A percentile compares a stretch with the other conserved stretches of the same genome.
Conservation (phyloP, 2,113 vertebrate species). For the Sporophila hypoxantha region DNA sequence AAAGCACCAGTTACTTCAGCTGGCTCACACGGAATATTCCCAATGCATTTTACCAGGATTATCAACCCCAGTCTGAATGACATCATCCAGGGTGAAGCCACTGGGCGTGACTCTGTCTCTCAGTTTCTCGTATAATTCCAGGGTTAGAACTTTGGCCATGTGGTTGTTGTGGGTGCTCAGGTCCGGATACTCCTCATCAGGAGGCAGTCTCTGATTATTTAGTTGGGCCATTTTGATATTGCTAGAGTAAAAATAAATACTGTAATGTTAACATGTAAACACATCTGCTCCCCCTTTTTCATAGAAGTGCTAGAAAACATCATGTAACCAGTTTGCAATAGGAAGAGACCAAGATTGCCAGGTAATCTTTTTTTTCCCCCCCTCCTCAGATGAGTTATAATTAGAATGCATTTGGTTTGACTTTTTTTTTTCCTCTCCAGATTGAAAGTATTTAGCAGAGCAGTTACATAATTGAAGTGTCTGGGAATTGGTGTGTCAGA, state of each 20-base stretch:
- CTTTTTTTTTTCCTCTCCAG: neutral
- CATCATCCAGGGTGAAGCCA: conserved; percentile 75
- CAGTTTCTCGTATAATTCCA: conserved; percentile 70
- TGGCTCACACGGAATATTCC: conserved; percentile 31
- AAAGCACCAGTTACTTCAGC: conserved; percentile 47
- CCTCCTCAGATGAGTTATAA: neutral
- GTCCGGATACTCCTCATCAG: conserved; percentile 73
- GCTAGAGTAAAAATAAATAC: conserved; percentile 70
- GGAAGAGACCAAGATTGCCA: neutral
- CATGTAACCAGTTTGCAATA: neutral
- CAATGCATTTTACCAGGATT: conserved; percentile 77
- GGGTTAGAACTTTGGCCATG: conserved; percentile 75
- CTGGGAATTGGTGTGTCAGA: neutral
- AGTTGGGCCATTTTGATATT: conserved; percentile 64
- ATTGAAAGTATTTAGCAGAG: conserved; percentile 59
- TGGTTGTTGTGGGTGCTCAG: conserved; percentile 74
- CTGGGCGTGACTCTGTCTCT: conserved; percentile 64
- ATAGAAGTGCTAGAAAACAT: conserved; percentile 52
- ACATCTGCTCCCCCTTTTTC: conserved; percentile 55
- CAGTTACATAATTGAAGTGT: conserved; percentile 44
- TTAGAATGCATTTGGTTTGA: neutral
- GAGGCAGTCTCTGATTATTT: conserved; percentile 66
- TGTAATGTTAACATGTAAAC: conserved; percentile 57
- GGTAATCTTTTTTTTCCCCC: neutral
- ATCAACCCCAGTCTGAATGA: conserved; percentile 84